A percentile compares a stretch with the other conserved stretches of the same genome.
phyloP scores from a whole-genome alignment of 1,140 invertebrate species.

The Physella acuta region DNA sequence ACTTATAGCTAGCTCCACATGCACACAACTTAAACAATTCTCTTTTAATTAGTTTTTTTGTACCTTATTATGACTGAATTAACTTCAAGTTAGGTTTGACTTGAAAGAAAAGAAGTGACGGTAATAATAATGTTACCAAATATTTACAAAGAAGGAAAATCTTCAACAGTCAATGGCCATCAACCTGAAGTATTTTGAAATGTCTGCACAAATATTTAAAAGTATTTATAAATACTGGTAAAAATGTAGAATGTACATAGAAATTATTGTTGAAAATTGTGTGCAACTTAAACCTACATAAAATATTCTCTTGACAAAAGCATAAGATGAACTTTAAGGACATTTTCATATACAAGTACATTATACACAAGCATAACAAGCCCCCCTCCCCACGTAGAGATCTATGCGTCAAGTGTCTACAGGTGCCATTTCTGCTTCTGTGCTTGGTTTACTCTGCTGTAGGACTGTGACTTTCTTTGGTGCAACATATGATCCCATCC shows the following conservation, averaged over 20 bases:
- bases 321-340: no score
- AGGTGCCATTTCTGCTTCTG: background rate
- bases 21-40: background rate
- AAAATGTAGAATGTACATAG: no score
- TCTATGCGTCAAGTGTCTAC: background rate
- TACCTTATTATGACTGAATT: background rate
- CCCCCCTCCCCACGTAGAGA: background rate
- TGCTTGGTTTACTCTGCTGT: background rate
- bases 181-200: no score
- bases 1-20: background rate
- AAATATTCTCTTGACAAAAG: background rate
- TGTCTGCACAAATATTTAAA: no score
- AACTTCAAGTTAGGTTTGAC: background rate
- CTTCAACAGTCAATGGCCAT: no score
- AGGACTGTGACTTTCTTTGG: slow-evolving; percentile 60
- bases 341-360: no score
- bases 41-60: background rate
- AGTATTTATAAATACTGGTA: no score
- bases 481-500: slow-evolving; percentile 75
- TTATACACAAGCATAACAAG: background rate
- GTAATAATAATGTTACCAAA: no score
- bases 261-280: background rate
- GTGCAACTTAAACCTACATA: background rate
- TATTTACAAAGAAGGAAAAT: no score
- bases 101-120: no score